Conservation (phyloP, 2,113 vertebrate species). For the Ceyx cyanopectus region DNA sequence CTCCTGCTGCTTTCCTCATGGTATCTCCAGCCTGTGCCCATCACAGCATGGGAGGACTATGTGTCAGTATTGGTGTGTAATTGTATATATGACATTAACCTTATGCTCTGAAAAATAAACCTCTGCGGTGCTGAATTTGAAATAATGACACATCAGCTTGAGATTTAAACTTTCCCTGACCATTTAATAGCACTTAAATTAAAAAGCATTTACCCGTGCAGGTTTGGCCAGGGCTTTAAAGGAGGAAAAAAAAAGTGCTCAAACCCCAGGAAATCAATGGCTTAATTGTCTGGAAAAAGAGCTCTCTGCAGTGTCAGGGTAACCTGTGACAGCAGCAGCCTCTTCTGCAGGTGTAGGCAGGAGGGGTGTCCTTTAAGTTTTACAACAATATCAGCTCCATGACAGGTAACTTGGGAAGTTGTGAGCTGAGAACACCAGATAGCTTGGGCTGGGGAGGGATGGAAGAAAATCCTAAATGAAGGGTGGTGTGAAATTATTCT, state of each 20-base stretch:
- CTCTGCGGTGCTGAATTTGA: neutral
- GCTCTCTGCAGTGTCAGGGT: neutral
- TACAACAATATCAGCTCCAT: neutral
- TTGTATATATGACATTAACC: neutral
- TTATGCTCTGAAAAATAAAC: neutral
- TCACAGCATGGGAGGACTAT: neutral
- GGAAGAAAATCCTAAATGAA: neutral
- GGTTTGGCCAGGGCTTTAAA: conserved; percentile 1
- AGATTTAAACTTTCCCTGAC: neutral
- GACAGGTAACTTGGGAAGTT: neutral
- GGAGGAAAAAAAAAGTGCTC: neutral
- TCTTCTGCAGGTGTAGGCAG: neutral
- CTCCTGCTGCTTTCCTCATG: neutral
- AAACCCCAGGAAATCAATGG: conserved; percentile 36
- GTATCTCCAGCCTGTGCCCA: neutral
- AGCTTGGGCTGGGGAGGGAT: neutral
- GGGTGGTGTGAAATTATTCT: neutral
- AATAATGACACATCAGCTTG: neutral
- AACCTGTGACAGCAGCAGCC: neutral
- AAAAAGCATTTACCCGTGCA: neutral
- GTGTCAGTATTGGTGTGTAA: neutral
- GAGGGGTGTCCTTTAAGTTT: neutral
- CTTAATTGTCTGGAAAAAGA: conserved; percentile 46
- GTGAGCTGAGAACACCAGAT: neutral
- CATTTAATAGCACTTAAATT: conserved; percentile 28